Percentiles rank a stretch among this genome's conserved stretches.
These are phyloP conservation scores for Malurus melanocephalus DNA, from an alignment of 2,113 vertebrate species.

Conservation along the genomic window DNA sequence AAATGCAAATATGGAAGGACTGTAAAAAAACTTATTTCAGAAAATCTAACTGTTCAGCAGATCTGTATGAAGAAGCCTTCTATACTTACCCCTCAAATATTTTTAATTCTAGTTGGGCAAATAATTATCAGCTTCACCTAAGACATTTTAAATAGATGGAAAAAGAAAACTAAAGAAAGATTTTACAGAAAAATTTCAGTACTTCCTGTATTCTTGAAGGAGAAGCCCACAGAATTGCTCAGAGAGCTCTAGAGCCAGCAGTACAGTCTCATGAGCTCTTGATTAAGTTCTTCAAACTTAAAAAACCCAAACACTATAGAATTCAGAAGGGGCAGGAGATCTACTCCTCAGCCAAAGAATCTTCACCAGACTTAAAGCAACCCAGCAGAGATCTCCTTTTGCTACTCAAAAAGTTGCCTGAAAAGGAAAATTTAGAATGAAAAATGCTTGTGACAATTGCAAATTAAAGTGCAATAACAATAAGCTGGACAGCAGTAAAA, in stretches of 20 bases:
- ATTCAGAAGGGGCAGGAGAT: neutral
- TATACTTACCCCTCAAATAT: neutral
- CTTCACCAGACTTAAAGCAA: neutral
- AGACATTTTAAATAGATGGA: neutral
- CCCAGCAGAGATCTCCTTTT: neutral
- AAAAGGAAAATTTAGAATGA: neutral
- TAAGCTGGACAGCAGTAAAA: neutral
- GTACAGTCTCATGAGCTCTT: neutral
- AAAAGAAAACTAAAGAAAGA: neutral
- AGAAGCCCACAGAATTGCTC: neutral
- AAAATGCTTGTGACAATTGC: neutral
- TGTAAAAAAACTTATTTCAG: neutral
- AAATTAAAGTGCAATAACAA: neutral
- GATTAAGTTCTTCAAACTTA: neutral
- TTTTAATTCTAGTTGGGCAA: neutral
- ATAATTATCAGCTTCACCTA: neutral
- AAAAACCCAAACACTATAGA: neutral
- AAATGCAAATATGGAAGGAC: neutral
- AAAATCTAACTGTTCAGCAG: neutral
- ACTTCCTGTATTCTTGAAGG: neutral
- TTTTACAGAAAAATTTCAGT: neutral
- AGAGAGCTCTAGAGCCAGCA: neutral
- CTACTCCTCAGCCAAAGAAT: neutral
- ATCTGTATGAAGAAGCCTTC: neutral
- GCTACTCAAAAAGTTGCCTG: neutral